Percentiles rank a stretch among this genome's conserved stretches.
Conservation (phyloP, 2,888 invertebrate genomes). For the Eupsilia transversa region DNA sequence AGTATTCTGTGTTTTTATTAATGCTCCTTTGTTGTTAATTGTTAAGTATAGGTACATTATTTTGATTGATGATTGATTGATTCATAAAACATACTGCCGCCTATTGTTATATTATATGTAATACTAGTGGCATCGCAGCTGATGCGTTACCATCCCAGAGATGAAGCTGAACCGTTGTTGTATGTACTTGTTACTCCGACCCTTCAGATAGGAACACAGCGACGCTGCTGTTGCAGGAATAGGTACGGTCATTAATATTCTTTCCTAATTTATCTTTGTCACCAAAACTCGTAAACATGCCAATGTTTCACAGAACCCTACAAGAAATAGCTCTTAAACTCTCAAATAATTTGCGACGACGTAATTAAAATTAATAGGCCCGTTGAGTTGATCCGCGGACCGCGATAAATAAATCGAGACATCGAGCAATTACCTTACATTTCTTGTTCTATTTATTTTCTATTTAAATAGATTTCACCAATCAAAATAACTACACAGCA, state of each 20-base stretch:
- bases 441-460: not conserved
- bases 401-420: conserved; percentile 1
- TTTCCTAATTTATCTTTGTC: conserved; percentile 31
- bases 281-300: conserved; percentile 11
- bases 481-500: not conserved
- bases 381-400: not conserved
- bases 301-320: conserved; percentile 16
- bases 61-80: too few species aligned
- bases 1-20: too few species aligned
- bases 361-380: conserved; percentile 28
- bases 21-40: too few species aligned
- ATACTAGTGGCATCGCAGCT: too few species aligned
- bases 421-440: not conserved
- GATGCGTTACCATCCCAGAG: too few species aligned
- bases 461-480: not conserved
- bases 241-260: not conserved
- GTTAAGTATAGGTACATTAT: too few species aligned
- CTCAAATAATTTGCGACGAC: conserved; percentile 17
- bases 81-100: too few species aligned
- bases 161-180: too few species aligned
- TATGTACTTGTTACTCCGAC: too few species aligned
- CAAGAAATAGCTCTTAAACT: conserved; percentile 34
- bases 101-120: too few species aligned
- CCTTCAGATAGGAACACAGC: not conserved
- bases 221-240: not conserved